Evolutionary conservation across 2,797 vertebrate genomes (phyloP).

Genomic region (Numenius phaeopus): DNA sequence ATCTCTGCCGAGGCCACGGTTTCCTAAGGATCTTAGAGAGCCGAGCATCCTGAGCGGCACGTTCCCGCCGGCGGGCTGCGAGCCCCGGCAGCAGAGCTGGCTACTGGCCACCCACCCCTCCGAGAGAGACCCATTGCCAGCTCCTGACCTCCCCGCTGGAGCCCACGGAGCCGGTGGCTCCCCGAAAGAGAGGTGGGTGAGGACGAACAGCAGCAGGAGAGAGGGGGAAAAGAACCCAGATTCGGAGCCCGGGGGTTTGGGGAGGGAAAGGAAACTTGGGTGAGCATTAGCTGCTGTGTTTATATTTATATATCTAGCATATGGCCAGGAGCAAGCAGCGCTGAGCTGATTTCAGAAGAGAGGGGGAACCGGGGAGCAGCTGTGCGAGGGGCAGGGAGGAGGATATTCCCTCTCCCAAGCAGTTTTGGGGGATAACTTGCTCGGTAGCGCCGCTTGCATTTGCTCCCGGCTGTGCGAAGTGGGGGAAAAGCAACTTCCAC

Average conservation of each 20-base stretch:
- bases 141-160: background rate
- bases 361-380: background rate
- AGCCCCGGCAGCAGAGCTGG: background rate
- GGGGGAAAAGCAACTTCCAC: background rate
- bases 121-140: background rate
- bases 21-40: background rate
- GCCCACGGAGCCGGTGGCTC: background rate
- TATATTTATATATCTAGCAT: background rate
- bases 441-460: rapidly evolving
- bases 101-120: background rate
- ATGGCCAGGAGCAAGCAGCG: background rate
- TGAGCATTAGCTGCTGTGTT: background rate
- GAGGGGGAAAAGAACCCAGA: background rate
- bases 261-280: conserved; percentile 8
- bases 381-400: background rate
- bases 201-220: background rate
- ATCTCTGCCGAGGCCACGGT: background rate
- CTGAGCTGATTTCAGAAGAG: background rate
- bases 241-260: background rate
- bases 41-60: background rate
- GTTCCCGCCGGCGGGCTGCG: background rate
- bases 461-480: background rate
- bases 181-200: conserved; percentile 31
- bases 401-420: background rate
- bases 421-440: background rate